Percentiles rank a stretch among this genome's conserved stretches.
Evolutionary conservation across 2,797 vertebrate genomes (phyloP).

Genomic region (Zalophus californianus): DNA sequence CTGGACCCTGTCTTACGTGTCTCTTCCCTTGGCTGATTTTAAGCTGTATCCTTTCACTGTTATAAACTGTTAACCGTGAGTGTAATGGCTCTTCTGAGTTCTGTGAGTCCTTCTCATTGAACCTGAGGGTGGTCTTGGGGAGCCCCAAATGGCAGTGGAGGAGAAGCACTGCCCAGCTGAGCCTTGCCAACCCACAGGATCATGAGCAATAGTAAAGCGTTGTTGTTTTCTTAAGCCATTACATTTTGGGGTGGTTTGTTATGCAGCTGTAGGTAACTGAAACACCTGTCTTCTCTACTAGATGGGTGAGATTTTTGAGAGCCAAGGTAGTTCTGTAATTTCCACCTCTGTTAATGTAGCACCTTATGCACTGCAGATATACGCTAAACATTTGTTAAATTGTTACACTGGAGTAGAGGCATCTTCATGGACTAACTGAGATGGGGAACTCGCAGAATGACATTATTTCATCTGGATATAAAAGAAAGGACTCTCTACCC

Average conservation of each 20-base stretch:
- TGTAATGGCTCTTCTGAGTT: background rate
- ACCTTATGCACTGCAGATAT: background rate
- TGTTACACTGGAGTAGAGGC: background rate
- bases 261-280: background rate
- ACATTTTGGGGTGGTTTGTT: background rate
- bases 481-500: background rate
- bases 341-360: background rate
- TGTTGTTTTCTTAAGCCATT: background rate
- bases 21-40: background rate
- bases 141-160: background rate
- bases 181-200: background rate
- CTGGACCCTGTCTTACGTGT: background rate
- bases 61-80: background rate
- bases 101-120: background rate
- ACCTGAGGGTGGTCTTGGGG: background rate
- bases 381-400: background rate
- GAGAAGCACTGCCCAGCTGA: background rate
- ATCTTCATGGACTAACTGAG: background rate
- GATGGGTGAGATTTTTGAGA: slow-evolving; percentile 45
- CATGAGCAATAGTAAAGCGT: background rate
- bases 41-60: background rate
- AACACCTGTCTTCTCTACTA: background rate
- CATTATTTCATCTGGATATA: slow-evolving; percentile 7
- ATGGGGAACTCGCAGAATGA: background rate
- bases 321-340: background rate